Conservation (phyloP, 1,140 invertebrate species). For the Chironomus striatipennis region DNA sequence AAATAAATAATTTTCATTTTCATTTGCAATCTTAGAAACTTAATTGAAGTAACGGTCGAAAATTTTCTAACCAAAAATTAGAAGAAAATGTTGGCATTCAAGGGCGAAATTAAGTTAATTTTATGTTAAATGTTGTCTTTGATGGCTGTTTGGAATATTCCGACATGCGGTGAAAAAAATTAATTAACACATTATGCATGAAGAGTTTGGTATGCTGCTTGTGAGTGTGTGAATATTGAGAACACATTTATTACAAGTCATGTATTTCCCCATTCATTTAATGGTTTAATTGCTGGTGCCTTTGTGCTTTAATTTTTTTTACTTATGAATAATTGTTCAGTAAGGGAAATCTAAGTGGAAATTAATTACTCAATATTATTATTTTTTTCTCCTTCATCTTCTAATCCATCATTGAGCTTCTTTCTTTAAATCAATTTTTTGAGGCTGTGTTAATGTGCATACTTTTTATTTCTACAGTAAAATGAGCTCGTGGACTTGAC, state of each 20-base stretch:
- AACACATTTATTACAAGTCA: background rate
- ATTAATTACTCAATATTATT: too few species aligned
- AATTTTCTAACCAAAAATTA: background rate
- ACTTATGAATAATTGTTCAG: background rate
- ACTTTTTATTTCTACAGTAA: too few species aligned
- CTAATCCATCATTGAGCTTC: too few species aligned
- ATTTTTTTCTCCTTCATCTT: too few species aligned
- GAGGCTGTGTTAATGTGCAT: too few species aligned
- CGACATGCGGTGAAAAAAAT: background rate
- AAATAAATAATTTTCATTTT: background rate
- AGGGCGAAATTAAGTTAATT: background rate
- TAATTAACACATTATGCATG: background rate
- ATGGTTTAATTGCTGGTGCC: too few species aligned
- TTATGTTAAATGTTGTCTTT: too few species aligned
- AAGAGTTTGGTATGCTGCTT: background rate
- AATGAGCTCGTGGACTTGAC: too few species aligned
- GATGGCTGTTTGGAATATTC: background rate
- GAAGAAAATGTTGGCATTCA: background rate
- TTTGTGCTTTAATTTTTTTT: too few species aligned
- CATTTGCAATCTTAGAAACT: background rate
- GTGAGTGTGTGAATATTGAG: background rate
- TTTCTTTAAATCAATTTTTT: too few species aligned
- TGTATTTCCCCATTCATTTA: background rate
- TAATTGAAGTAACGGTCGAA: too few species aligned
- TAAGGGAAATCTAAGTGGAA: background rate